Percentiles rank a stretch among this genome's conserved stretches.
phyloP scores from a whole-genome alignment of 2,113 vertebrate genomes.

The Zosterops lateralis region DNA sequence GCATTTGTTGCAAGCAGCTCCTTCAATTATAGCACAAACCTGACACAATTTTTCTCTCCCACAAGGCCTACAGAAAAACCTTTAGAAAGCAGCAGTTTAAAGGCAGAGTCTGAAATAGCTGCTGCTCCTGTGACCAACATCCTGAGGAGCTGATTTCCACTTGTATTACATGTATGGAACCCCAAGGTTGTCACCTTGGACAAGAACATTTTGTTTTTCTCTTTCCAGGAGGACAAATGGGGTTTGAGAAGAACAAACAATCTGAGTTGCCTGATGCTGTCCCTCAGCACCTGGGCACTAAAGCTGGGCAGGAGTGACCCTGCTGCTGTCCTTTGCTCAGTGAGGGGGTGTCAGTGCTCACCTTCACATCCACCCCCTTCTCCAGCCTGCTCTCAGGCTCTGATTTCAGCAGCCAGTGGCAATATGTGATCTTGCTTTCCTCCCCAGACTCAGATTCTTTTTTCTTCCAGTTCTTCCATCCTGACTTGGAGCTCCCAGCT shows the following conservation, averaged over 20 bases:
- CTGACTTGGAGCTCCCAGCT: conserved; percentile 38
- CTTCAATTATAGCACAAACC: background rate
- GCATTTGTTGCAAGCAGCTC: background rate
- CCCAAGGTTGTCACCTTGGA: background rate
- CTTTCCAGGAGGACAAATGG: background rate
- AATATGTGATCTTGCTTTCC: conserved; percentile 40
- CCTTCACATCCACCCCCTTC: conserved; percentile 92
- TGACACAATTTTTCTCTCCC: background rate
- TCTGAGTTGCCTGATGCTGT: background rate
- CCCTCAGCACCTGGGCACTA: background rate
- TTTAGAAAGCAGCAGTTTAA: background rate
- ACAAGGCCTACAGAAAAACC: background rate
- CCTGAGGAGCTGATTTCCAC: background rate
- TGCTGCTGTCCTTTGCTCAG: background rate
- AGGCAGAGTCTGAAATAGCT: background rate
- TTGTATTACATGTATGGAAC: background rate
- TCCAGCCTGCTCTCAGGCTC: conserved; percentile 93
- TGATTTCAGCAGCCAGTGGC: conserved; percentile 93
- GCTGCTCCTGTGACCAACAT: background rate
- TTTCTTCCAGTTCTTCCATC: conserved; percentile 31
- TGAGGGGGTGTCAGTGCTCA: conserved; percentile 38
- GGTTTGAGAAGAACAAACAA: background rate
- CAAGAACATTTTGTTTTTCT: background rate
- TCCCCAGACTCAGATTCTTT: background rate
- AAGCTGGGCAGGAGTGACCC: background rate